phyloP scores from a whole-genome alignment of 2,797 vertebrate genomes.

The Crenuchus spilurus region DNA sequence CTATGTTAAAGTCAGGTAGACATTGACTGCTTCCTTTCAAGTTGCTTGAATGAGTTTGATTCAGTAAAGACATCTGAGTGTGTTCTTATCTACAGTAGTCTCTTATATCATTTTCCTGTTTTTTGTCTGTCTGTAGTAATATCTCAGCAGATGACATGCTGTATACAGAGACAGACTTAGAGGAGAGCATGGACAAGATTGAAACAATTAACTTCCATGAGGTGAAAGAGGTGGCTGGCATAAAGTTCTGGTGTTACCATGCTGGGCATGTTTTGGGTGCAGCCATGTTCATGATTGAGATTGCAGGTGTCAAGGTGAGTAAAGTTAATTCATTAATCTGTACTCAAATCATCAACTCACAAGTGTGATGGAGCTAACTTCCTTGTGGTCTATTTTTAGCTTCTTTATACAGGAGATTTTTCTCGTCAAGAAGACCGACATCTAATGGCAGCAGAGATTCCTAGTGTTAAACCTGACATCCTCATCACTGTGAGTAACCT shows the following conservation, averaged over 20 bases:
- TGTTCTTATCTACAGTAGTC: too few relatives aligned
- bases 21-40: background rate
- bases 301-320: slow-evolving; percentile 92
- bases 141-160: slow-evolving; percentile 98
- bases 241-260: slow-evolving; percentile 98
- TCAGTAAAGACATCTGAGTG: too few relatives aligned
- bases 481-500: slow-evolving; percentile 81
- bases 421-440: slow-evolving; percentile 95
- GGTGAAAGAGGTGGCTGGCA: slow-evolving; percentile 96
- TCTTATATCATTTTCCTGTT: background rate
- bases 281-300: slow-evolving; percentile 98
- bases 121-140: slow-evolving; percentile 80
- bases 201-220: slow-evolving; percentile 99
- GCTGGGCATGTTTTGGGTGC: slow-evolving; percentile 93
- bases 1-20: slow-evolving; percentile 96
- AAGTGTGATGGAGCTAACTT: background rate
- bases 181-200: slow-evolving; percentile 98
- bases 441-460: slow-evolving; percentile 96
- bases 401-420: slow-evolving; percentile 95
- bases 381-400: slow-evolving; percentile 63
- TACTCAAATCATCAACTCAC: background rate
- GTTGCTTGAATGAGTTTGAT: background rate
- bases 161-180: slow-evolving; percentile 94
- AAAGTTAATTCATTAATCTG: background rate
- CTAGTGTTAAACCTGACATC: slow-evolving; percentile 95